These are phyloP conservation scores for Cherax quadricarinatus DNA, from an alignment of 1,140 invertebrate species.

Conservation along the genomic window DNA sequence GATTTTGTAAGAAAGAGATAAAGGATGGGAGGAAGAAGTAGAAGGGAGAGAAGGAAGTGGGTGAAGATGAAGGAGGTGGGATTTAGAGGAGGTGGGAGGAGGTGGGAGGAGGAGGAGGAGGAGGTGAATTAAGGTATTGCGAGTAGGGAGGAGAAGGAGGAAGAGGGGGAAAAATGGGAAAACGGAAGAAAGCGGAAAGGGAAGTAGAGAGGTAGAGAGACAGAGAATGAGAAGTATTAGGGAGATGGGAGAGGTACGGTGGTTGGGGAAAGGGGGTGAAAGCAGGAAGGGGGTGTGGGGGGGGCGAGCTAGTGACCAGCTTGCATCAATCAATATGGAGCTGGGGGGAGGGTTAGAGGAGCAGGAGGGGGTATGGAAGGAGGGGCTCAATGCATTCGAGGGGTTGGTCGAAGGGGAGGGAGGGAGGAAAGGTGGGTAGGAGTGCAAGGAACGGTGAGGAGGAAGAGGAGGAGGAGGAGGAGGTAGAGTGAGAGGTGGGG, in stretches of 20 bases:
- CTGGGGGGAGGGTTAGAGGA: not conserved
- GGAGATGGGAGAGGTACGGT: not conserved
- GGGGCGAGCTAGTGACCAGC: slow-evolving; percentile 14
- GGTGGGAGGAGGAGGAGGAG: too few relatives aligned
- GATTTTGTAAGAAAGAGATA: too few relatives aligned
- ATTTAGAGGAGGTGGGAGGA: too few relatives aligned
- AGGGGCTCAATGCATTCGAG: not conserved
- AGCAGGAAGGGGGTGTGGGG: not conserved
- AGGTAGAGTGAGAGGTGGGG: not conserved
- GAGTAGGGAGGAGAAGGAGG: too few relatives aligned
- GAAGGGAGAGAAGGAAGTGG: too few relatives aligned
- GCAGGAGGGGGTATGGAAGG: not conserved
- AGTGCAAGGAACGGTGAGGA: not conserved
- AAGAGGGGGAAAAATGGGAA: too few relatives aligned
- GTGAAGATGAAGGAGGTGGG: too few relatives aligned
- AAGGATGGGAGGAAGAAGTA: too few relatives aligned
- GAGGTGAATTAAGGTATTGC: too few relatives aligned
- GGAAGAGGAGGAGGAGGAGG: not conserved
- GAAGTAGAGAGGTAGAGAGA: not conserved
- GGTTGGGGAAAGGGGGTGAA: not conserved
- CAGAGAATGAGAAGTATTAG: not conserved
- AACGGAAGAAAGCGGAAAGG: too few relatives aligned
- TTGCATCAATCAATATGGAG: slow-evolving; percentile 48
- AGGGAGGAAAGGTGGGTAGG: not conserved
- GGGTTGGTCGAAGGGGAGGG: not conserved